phyloP scores from a whole-genome alignment of 2,888 invertebrate species.

The Melipona bicolor region DNA sequence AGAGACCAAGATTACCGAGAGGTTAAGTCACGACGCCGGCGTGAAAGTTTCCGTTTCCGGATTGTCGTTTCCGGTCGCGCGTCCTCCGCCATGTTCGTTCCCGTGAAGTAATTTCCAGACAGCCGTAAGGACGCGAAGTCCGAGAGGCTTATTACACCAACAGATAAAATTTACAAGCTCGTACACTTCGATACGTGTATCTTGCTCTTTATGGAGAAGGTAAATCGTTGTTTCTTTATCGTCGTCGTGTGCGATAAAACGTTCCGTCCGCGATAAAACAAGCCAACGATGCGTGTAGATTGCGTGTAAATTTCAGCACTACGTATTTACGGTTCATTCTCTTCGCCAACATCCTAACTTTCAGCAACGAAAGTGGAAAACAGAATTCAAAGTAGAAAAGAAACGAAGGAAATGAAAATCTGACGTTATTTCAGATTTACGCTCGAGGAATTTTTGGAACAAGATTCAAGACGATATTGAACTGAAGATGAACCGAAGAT shows the following conservation, averaged over 20 bases:
- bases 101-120: slow-evolving; percentile 15
- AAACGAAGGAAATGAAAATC: background rate
- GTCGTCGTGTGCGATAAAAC: background rate
- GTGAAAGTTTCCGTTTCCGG: slow-evolving; percentile 15
- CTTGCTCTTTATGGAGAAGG: slow-evolving; percentile 3
- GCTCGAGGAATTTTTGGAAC: too few relatives aligned
- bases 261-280: slow-evolving; percentile 13
- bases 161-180: slow-evolving; percentile 13
- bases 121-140: slow-evolving; percentile 3
- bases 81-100: background rate
- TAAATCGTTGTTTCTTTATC: slow-evolving; percentile 18
- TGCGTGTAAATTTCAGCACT: background rate
- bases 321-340: background rate
- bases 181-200: slow-evolving; percentile 3
- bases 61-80: background rate
- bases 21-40: background rate
- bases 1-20: background rate
- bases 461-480: too few relatives aligned
- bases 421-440: background rate
- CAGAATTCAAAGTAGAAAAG: background rate
- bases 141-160: slow-evolving; percentile 23
- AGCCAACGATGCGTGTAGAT: background rate
- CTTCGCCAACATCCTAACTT: background rate
- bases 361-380: background rate
- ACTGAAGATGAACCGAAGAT: too few relatives aligned